Conservation (phyloP, 2,888 invertebrate species). For the Herminia tarsipennalis region DNA sequence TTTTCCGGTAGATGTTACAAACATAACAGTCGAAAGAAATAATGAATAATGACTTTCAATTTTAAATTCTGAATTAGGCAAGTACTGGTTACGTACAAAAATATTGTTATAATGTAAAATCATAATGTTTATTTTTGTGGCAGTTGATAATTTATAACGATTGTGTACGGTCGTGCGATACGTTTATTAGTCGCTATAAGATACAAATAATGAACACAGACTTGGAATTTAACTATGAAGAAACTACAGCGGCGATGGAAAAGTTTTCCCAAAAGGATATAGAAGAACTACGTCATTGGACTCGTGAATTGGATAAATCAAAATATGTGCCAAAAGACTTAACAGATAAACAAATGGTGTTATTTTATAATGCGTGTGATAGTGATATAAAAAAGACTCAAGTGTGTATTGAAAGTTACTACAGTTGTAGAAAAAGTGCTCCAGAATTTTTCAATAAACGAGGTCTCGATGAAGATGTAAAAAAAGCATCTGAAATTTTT, state of each 20-base stretch:
- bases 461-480: constrained; percentile 79
- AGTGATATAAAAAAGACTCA: constrained; percentile 86
- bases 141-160: not conserved
- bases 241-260: constrained; percentile 73
- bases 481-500: constrained; percentile 71
- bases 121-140: not conserved
- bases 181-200: not conserved
- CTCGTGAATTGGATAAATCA: constrained; percentile 71
- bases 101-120: not conserved
- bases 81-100: not conserved
- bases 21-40: no score
- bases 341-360: constrained; percentile 86
- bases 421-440: constrained; percentile 82
- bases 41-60: no score
- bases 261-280: constrained; percentile 80
- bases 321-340: constrained; percentile 81
- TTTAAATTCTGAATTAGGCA: no score
- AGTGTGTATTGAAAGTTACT: constrained; percentile 87
- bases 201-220: constrained; percentile 65
- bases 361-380: constrained; percentile 88
- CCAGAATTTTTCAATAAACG: constrained; percentile 88
- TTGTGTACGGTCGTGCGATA: constrained; percentile 2
- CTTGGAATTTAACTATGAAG: constrained; percentile 74
- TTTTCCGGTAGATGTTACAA: no score
- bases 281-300: constrained; percentile 74